Base-by-base conservation (phyloP, 2,797 vertebrate genomes). In the Sus cebifrons region DNA sequence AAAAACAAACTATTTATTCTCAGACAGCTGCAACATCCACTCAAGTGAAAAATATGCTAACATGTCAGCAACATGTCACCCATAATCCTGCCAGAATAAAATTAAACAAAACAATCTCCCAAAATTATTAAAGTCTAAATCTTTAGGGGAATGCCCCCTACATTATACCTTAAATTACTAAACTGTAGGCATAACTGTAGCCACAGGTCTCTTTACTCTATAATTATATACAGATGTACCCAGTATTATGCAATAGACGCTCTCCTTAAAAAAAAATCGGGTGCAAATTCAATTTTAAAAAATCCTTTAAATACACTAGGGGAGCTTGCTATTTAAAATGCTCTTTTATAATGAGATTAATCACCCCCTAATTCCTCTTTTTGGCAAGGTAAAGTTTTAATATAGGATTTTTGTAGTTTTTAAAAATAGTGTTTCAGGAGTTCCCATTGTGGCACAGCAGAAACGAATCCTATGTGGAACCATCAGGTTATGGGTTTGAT, bases 141-240 rank as follows among this genome's bases (percentile, higher is more conserved):
- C 84, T 88, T 95, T 90, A 83, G 93, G 65, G 71, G 49, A 96
- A 85, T 97, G 81, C 60, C 56, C 60, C 56, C 89, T 88, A 27
- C 18, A 83, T 95, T 93, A 79, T 79, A 88, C n/a, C 44, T 95
- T 95, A 94, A 97, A 93, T 96, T 95, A 74, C 77, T 88, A 83
- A 92, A 71, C 90, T 96, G 17, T 85, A 81, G 86, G 84, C 89
- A 79, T 86, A 90, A 78, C 85, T 29, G 16, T 78, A 71, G 92
- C 94, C 96, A 97, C 89, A 95, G 89, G 89, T 88, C 93, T 92
- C 56, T 75, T 21, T 49, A 21, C 64, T 91, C 14, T 84, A 60
- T 98, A 98, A 97, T 97, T 95, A 82, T 95, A 73, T 58, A 87
- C 97, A 98, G 91, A 96, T 98, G 97, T 90, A 95, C 49, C 60